A percentile compares a stretch with the other conserved stretches of the same genome.
Conservation (phyloP, 1,140 invertebrate genomes). For the Metopolophium dirhodum region DNA sequence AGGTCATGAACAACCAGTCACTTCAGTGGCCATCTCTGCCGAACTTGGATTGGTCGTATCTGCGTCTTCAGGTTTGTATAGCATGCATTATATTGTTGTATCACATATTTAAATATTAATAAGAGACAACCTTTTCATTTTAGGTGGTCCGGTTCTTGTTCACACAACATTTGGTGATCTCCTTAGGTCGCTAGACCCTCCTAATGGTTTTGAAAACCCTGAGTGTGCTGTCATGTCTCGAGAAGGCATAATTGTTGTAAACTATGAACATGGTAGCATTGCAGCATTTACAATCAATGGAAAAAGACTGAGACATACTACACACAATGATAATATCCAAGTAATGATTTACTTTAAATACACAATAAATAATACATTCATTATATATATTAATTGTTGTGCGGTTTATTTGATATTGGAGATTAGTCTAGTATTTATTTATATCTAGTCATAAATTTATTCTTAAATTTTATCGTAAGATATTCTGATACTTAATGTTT, state of each 20-base stretch:
- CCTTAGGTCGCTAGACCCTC: conserved; percentile 86
- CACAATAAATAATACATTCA: background rate
- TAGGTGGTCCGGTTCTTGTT: conserved; percentile 65
- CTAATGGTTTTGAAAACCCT: conserved; percentile 80
- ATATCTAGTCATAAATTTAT: background rate
- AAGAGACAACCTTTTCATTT: background rate
- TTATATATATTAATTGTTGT: background rate
- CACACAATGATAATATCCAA: conserved; percentile 94
- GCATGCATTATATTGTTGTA: background rate
- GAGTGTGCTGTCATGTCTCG: conserved; percentile 91
- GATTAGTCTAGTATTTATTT: background rate
- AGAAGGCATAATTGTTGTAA: conserved; percentile 95
- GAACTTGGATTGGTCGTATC: conserved; percentile 98
- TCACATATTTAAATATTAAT: background rate
- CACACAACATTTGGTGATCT: conserved; percentile 98
- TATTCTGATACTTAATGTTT: background rate
- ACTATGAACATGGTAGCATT: conserved; percentile 89
- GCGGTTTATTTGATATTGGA: background rate
- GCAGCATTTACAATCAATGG: conserved; percentile 94
- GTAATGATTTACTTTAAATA: conserved; percentile 65
- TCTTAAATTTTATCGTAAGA: background rate
- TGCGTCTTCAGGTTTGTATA: conserved; percentile 79
- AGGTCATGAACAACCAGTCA: conserved; percentile 94
- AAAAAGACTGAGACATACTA: conserved; percentile 82
- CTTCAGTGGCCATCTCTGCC: conserved; percentile 94